phyloP scores from a whole-genome alignment of 2,113 vertebrate species.

The Galemys pyrenaicus region DNA sequence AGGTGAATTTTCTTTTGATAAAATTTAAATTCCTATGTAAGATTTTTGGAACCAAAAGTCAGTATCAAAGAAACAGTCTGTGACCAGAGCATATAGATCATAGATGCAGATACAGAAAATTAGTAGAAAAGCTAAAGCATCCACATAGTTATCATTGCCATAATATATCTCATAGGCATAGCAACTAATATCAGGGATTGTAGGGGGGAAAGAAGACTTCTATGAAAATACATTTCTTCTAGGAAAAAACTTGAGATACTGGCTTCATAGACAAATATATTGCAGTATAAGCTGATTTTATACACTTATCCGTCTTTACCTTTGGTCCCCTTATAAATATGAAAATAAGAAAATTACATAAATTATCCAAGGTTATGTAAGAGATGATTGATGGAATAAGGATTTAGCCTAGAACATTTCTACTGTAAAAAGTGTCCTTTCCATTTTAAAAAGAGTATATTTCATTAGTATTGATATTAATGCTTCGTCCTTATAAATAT shows the following conservation, averaged over 20 bases:
- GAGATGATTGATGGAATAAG: neutral
- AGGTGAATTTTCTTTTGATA: neutral
- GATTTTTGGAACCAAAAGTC: neutral
- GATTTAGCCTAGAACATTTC: neutral
- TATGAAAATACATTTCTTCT: neutral
- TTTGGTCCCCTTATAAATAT: neutral
- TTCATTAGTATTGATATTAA: neutral
- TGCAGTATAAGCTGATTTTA: neutral
- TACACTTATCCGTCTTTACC: neutral
- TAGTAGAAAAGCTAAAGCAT: neutral
- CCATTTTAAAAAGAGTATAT: neutral
- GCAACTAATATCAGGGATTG: neutral
- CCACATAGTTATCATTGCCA: neutral
- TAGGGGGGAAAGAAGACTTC: neutral
- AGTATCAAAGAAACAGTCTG: neutral
- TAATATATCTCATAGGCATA: neutral
- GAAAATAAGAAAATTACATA: neutral
- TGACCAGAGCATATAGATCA: neutral
- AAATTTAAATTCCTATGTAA: neutral
- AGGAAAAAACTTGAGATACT: neutral
- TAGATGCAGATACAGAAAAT: neutral
- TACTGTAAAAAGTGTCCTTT: neutral
- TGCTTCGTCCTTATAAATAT: neutral
- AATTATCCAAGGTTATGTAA: neutral
- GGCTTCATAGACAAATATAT: neutral